Base-by-base conservation (phyloP, 2,888 invertebrate genomes). In the Netelia fuscicornis region DNA sequence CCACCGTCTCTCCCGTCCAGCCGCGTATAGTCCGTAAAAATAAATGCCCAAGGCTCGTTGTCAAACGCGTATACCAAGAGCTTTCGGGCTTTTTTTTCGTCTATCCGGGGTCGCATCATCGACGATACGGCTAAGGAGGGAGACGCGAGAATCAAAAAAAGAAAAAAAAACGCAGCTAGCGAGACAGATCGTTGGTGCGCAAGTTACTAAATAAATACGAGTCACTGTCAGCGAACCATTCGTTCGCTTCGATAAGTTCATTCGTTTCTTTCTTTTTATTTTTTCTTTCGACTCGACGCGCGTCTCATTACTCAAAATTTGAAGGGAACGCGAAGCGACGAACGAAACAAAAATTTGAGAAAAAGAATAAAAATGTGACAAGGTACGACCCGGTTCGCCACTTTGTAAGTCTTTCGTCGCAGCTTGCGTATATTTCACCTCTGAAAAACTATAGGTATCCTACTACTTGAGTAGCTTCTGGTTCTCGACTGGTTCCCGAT, bases 21-120 rank as follows among this genome's bases (percentile, higher is more conserved):
- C 90, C 90, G 90, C 91, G 89, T 23, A 70, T 91, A 91, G 89
- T 92, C 90, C 89, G 91, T 92, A 90, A 92, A 93, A 93, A 93
- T 93, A 93, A 91, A 93, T 93, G 92, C 91, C 88, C 88, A 87
- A 83, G 82, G 87, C 81, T 86, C 62, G 70, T 52, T 52, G 60
- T 82, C 54, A 5, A 5, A 5, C 30, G 42, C 25, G 23, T 79
- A 68, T 78, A 30, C 56, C 54, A 37, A 62, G 20, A 48, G 60
- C 77, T 70, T 65, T 67, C 68, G 9, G 78, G 11, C 25, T 60
- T 60, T 77, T 67, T 84, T 75, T 60, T 58, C 48, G 60, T 67
- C 37, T 67, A 9, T 42, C 44, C 23, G 60, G 20, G 30, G 6
- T 25, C 62, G n/a, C 54, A 62, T 68, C 48, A 52, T 30, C 64